Base-by-base conservation (phyloP, 2,888 invertebrate species). In the Artemia sinica region DNA sequence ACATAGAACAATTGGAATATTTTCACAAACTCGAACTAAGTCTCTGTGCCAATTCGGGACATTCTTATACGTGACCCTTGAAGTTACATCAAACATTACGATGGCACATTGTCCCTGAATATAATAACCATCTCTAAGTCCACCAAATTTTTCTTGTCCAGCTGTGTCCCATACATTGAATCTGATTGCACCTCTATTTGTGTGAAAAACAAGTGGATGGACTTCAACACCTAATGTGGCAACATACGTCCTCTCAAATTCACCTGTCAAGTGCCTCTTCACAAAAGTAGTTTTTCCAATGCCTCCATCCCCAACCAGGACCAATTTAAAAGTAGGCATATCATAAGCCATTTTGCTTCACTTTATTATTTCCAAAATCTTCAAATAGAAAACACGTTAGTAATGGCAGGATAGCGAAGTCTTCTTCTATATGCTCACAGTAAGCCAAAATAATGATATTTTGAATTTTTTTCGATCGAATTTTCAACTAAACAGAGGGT, bases 111-210 rank as follows among this genome's bases (percentile, higher is more conserved):
- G n/a, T n/a, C n/a, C 97, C 83, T 98, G 96, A 78, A 98, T 98
- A 79, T 98, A 98, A 77, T 98, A 99, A 70, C 97, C 98, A 80
- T 99, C 98, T 76, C 98, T 84, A 2, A 98, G 85, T 58, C 98
- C 98, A 73, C 98, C 98, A 77, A 98, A 98, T 78, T 99, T 99
- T 79, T 99, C 98, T 78, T 98, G 97, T 14, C 97, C 97, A 73
- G 97, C 97, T 12, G 97, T 98, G 77, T 97, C 97, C 97, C 97
- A 98, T 0, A 99, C 97, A 77, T 99, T 99, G 81, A 97, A 99
- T 74, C 93, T 84, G 75, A 98, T 96, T 52, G 92, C 86, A 8
- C 98, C 98, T 77, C 98, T 84, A 79, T 91, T 97, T 71, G 98
- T 99, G 81, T 97, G 93, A 81, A 98, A 99, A 68, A 93, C 88